Percentiles rank a stretch among this genome's conserved stretches.
phyloP scores from a whole-genome alignment of 2,113 vertebrate species.

The Morone chrysops region DNA sequence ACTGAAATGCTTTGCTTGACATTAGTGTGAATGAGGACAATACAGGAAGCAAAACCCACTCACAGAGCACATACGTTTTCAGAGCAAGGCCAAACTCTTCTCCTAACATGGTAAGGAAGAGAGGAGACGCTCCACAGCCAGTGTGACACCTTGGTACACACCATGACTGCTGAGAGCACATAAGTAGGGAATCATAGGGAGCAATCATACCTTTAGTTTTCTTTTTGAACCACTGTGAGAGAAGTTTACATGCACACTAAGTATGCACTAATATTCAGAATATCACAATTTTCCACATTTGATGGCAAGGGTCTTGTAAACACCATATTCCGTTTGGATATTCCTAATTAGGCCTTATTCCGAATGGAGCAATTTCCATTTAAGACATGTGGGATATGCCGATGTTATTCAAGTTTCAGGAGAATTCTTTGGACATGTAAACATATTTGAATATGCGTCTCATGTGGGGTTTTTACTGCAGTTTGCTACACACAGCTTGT shows the following conservation, averaged over 20 bases:
- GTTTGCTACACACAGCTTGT: too few species aligned
- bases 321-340: too few species aligned
- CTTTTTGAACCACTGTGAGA: not conserved
- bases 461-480: too few species aligned
- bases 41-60: slow-evolving; percentile 7
- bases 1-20: slow-evolving; percentile 11
- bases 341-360: too few species aligned
- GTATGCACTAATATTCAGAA: too few species aligned
- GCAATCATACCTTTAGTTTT: not conserved
- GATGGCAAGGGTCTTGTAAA: too few species aligned
- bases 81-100: not conserved
- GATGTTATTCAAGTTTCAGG: too few species aligned
- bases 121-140: slow-evolving; percentile 14
- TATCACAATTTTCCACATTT: too few species aligned
- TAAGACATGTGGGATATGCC: too few species aligned
- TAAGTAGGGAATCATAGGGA: not conserved
- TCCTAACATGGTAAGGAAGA: slow-evolving; percentile 29
- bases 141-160: slow-evolving; percentile 21
- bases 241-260: not conserved
- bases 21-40: not conserved
- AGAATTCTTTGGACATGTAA: too few species aligned
- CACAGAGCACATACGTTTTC: not conserved
- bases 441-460: too few species aligned
- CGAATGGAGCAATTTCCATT: too few species aligned
- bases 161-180: slow-evolving; percentile 1